Conservation (phyloP, 1,140 invertebrate species). For the Ctenoplectra terminalis region DNA sequence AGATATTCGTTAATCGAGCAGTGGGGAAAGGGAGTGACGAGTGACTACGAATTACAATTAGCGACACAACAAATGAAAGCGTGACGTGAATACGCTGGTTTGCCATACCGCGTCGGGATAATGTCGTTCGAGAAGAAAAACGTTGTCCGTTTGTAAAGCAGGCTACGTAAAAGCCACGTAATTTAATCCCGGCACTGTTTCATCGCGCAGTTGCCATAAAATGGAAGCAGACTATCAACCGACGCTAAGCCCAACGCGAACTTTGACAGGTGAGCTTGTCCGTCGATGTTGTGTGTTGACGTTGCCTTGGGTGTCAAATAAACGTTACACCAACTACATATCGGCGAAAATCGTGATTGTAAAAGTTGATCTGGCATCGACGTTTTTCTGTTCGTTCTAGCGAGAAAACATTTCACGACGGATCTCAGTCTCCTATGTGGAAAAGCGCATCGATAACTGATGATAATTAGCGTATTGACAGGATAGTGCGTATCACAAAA, state of each 20-base stretch:
- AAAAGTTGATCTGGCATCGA: conserved; percentile 32
- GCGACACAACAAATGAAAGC: conserved; percentile 65
- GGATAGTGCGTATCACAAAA: conserved; percentile 29
- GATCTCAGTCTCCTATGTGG: conserved; percentile 16
- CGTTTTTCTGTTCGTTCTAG: conserved; percentile 29
- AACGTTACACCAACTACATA: conserved; percentile 47
- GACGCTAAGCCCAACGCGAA: conserved; percentile 75
- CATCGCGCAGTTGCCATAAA: conserved; percentile 43
- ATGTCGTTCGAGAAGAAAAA: conserved; percentile 52
- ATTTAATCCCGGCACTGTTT: conserved; percentile 19
- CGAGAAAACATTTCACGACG: conserved; percentile 29
- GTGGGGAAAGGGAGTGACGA: conserved; percentile 53
- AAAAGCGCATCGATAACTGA: conserved; percentile 19
- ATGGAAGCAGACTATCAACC: conserved; percentile 78
- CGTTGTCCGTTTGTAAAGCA: conserved; percentile 42
- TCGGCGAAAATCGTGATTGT: background rate
- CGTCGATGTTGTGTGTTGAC: conserved; percentile 59
- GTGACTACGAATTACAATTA: conserved; percentile 62
- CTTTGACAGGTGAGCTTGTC: conserved; percentile 74
- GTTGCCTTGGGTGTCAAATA: conserved; percentile 51
- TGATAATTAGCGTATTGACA: conserved; percentile 38
- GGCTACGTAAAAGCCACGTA: background rate
- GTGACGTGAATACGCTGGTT: conserved; percentile 61
- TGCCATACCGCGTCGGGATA: conserved; percentile 47
- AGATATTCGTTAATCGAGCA: conserved; percentile 59